Percentiles rank a stretch among this genome's conserved stretches.
Conservation (phyloP, 2,888 invertebrate species). For the Cantharis lateralis region DNA sequence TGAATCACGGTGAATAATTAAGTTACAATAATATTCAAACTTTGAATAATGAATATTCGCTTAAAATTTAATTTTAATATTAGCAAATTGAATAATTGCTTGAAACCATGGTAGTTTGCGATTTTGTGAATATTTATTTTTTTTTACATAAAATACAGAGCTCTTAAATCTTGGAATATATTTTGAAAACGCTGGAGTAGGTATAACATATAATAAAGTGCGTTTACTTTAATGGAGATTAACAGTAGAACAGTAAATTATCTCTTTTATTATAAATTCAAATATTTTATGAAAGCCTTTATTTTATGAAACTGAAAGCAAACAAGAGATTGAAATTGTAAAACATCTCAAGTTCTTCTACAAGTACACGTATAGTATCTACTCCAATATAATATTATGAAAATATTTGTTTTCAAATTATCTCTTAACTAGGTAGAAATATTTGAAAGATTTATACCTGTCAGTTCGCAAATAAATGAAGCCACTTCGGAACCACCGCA, state of each 20-base stretch:
- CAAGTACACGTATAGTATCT: too few species aligned
- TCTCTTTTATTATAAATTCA: background rate
- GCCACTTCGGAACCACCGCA: conserved; percentile 80
- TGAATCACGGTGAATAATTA: background rate
- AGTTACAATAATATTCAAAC: background rate
- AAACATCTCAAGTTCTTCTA: background rate
- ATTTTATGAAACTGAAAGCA: too few species aligned
- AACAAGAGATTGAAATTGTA: background rate
- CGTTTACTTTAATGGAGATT: background rate
- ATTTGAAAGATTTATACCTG: conserved; percentile 59
- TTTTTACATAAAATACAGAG: too few species aligned
- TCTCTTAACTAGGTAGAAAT: background rate
- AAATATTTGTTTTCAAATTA: background rate
- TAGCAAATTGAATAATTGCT: background rate
- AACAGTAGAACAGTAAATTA: background rate
- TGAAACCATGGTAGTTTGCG: background rate
- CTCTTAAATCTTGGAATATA: too few species aligned
- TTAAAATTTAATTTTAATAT: background rate
- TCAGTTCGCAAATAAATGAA: conserved; percentile 79
- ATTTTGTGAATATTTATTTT: too few species aligned
- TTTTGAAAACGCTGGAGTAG: too few species aligned
- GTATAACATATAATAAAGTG: background rate
- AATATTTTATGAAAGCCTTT: background rate
- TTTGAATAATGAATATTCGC: background rate
- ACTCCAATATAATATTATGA: background rate